Base-by-base conservation (phyloP, 2,113 vertebrate genomes). In the Gadus chalcogrammus region DNA sequence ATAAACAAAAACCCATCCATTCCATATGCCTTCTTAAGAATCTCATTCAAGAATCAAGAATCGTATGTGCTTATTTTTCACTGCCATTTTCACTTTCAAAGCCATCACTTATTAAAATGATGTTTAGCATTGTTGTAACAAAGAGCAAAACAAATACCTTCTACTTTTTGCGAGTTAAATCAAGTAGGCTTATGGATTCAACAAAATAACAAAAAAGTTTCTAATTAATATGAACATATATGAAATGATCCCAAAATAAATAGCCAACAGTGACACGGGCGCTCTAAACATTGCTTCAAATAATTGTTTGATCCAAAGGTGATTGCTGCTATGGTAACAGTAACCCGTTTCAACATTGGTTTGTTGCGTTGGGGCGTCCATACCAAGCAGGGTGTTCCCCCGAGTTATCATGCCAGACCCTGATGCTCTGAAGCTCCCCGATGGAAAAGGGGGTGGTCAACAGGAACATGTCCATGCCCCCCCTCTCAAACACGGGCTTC, bases 321-420 rank as follows among this genome's bases (percentile, higher is more conserved):
- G 42, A 48, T 48, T 13, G 42, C 42, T 48, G 8, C 42, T 12
- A 13, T 13, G 12, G 8, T 11, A 48, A 48, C 8, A 48, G 6
- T 2, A 48, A 48, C 42, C 42, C 0, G 38, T 42, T 42, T 42
- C 38, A 5, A 48, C 42, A 48, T 2, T 48, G 9, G 42, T 48
- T 48, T 9, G 42, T 13, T 48, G 42, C 11, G 42, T 9, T 48
- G 42, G 42, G 42, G 8, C 7, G 8, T 7, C 22, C 20, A 75
- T 87, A 98, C 96, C 95, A 98, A 53, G 94, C 93, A 0, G 95
- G 95, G 66, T 80, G 91, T 20, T 85, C 71, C 73, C 97, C 97
- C 0, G 96, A 96, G 89, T 95, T 98, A 84, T 98, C 94, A 11
- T 99, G 97, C 97, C 96, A 98, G 77, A 99, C 53, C 79, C 96